Percentiles rank a stretch among this genome's conserved stretches.
These are phyloP conservation scores for Acanthochromis polyacanthus DNA, from an alignment of 2,113 vertebrate genomes.

Conservation along the genomic window DNA sequence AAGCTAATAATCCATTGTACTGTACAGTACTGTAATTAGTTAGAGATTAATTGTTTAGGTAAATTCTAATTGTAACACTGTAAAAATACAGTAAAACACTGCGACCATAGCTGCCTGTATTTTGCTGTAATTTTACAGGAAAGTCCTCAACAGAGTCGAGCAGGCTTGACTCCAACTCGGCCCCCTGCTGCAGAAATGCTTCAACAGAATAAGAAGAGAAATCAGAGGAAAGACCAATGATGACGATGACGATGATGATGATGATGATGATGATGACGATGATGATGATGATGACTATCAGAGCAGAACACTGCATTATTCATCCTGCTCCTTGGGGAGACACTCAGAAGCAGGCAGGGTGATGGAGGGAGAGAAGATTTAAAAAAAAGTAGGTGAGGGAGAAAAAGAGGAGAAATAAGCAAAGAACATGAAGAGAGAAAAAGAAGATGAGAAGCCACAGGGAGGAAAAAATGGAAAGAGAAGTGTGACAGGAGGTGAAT, in stretches of 20 bases:
- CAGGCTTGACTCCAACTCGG: too few species aligned
- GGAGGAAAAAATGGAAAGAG: neutral
- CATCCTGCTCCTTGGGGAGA: slow-evolving; percentile 35
- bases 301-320: slow-evolving; percentile 69
- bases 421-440: neutral
- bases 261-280: slow-evolving; percentile 50
- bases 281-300: slow-evolving; percentile 68
- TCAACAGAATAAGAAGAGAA: neutral
- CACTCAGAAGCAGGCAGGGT: neutral
- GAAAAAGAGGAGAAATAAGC: slow-evolving; percentile 5
- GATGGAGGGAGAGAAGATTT: slow-evolving; percentile 43
- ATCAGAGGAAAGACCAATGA: slow-evolving; percentile 41
- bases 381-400: slow-evolving; percentile 47
- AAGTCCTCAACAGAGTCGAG: too few species aligned
- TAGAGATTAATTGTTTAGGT: too few species aligned
- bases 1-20: too few species aligned
- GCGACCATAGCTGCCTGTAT: too few species aligned
- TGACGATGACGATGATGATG: slow-evolving; percentile 61
- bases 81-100: too few species aligned
- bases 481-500: neutral
- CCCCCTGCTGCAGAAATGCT: too few species aligned
- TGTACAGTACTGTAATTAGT: too few species aligned
- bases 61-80: neutral
- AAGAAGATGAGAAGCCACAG: neutral
- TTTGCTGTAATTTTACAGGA: too few species aligned